Evolutionary conservation across 2,888 invertebrate genomes (phyloP).

Genomic region (Andrena hattorfiana): DNA sequence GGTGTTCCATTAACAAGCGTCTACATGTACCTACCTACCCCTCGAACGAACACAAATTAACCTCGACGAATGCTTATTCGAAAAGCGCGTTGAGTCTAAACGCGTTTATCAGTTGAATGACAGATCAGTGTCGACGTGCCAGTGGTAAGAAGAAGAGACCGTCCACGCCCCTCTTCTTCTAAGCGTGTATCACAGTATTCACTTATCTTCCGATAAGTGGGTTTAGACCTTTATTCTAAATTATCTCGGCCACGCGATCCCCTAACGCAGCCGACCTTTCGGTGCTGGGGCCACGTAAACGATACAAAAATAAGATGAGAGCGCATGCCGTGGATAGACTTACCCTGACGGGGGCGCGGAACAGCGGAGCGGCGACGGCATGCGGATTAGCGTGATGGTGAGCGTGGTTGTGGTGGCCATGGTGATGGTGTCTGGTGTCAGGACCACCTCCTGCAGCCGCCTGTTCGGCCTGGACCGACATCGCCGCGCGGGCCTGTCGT

Average conservation of each 20-base stretch:
- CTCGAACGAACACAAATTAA: too few relatives aligned
- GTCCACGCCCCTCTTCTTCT: too few relatives aligned
- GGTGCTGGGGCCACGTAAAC: not conserved
- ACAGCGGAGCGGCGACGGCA: conserved; percentile 76
- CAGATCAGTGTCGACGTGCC: too few relatives aligned
- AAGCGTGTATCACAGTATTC: too few relatives aligned
- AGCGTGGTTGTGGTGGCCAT: conserved; percentile 80
- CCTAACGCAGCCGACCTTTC: not conserved
- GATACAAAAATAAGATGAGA: conserved; percentile 1
- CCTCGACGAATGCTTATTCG: too few relatives aligned
- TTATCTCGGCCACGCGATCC: not conserved
- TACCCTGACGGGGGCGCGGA: conserved; percentile 82
- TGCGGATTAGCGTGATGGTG: conserved; percentile 80
- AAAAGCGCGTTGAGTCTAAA: too few relatives aligned
- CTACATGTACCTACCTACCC: too few relatives aligned
- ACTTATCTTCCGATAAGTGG: not conserved
- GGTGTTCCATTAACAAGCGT: too few relatives aligned
- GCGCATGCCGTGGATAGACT: conserved; percentile 59
- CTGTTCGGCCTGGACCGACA: conserved; percentile 89
- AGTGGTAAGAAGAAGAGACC: too few relatives aligned
- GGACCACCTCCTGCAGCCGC: conserved; percentile 88
- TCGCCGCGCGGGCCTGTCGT: conserved; percentile 91
- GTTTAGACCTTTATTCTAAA: not conserved
- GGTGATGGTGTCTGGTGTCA: conserved; percentile 87
- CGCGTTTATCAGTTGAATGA: too few relatives aligned